phyloP scores from a whole-genome alignment of 2,888 invertebrate species.

The Pyrochroa serraticornis region DNA sequence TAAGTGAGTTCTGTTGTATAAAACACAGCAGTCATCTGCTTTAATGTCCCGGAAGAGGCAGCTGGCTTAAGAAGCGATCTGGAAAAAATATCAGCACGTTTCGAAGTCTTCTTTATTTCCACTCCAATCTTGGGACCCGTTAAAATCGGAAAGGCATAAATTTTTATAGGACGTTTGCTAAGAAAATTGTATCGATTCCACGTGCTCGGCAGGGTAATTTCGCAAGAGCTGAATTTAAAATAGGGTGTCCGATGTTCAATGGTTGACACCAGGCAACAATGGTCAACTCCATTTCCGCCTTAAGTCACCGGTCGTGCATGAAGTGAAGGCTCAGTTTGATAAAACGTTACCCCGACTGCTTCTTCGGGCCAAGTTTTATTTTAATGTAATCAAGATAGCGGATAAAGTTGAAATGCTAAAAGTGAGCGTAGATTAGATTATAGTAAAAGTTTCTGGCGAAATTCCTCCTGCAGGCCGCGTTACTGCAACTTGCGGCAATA shows the following conservation, averaged over 20 bases:
- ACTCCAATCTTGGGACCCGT: constrained; percentile 36
- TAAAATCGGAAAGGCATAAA: constrained; percentile 51
- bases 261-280: constrained; percentile 43
- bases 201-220: constrained; percentile 46
- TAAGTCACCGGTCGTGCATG: constrained; percentile 32
- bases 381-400: constrained; percentile 43
- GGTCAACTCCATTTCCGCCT: constrained; percentile 51
- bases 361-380: constrained; percentile 26
- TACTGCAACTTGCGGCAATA: constrained; percentile 41
- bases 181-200: constrained; percentile 51
- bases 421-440: constrained; percentile 43
- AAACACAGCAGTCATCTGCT: no score
- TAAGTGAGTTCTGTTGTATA: no score
- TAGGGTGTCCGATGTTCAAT: constrained; percentile 42
- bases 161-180: constrained; percentile 52
- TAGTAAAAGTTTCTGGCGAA: constrained; percentile 39
- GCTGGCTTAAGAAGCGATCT: constrained; percentile 2
- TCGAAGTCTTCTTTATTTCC: constrained; percentile 39
- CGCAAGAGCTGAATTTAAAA: constrained; percentile 42
- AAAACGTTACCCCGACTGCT: constrained; percentile 9
- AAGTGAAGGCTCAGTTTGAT: constrained; percentile 31
- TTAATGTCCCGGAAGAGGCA: not conserved
- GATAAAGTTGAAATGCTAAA: constrained; percentile 42
- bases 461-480: constrained; percentile 24
- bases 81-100: constrained; percentile 29